These are phyloP conservation scores for Hyles euphorbiae DNA, from an alignment of 1,140 invertebrate genomes.

Conservation along the genomic window DNA sequence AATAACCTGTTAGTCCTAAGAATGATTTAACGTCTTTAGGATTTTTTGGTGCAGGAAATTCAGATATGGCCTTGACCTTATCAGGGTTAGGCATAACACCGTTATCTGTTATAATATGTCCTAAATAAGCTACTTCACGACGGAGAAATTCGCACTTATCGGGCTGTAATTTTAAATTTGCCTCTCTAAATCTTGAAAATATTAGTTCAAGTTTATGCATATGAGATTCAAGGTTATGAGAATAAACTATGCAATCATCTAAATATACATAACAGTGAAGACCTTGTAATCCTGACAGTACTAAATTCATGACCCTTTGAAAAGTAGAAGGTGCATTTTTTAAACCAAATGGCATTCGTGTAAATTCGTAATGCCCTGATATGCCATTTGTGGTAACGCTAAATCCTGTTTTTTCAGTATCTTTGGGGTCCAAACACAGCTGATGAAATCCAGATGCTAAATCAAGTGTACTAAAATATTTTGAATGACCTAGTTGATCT, in stretches of 20 bases:
- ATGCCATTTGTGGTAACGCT: conserved; percentile 6
- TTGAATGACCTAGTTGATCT: conserved; percentile 12
- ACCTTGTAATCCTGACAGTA: conserved; percentile 8
- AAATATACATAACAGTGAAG: conserved; percentile 7
- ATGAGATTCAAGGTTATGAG: no score
- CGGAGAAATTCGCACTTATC: conserved; percentile 6
- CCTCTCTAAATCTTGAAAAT: no score
- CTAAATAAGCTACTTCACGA: conserved; percentile 11
- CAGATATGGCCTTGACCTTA: conserved; percentile 8
- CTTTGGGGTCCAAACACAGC: no score
- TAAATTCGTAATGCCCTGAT: conserved; percentile 12
- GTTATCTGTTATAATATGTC: conserved; percentile 11
- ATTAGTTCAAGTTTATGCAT: no score
- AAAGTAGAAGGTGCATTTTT: conserved; percentile 13
- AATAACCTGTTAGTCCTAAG: conserved; percentile 44
- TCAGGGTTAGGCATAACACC: conserved; percentile 12
- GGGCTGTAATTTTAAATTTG: not conserved
- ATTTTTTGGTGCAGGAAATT: conserved; percentile 49
- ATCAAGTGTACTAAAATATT: not conserved
- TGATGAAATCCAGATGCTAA: no score
- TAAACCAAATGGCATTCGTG: conserved; percentile 13
- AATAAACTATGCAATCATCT: not conserved
- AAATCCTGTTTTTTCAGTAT: conserved; percentile 9
- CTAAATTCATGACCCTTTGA: conserved; percentile 9
- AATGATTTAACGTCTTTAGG: conserved; percentile 63